Conservation (phyloP, 2,888 invertebrate genomes). For the Anticlea derivata region DNA sequence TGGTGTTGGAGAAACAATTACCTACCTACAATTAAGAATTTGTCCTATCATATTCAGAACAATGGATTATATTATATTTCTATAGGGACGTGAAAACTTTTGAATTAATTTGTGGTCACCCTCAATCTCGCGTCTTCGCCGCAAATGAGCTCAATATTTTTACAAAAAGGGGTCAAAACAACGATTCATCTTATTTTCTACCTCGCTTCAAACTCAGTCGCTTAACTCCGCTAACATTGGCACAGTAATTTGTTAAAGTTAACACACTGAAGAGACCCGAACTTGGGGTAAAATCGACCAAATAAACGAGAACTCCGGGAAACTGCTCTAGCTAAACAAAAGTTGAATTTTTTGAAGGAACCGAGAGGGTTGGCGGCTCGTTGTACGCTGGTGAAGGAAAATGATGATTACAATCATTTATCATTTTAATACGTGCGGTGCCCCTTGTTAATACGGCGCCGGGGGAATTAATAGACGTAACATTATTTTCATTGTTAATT, state of each 20-base stretch:
- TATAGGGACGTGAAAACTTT: background rate
- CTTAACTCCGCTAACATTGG: conserved; percentile 69
- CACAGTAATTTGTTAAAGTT: conserved; percentile 78
- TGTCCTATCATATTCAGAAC: too few species aligned
- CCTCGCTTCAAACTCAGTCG: conserved; percentile 56
- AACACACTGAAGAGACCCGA: conserved; percentile 61
- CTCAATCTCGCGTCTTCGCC: conserved; percentile 16
- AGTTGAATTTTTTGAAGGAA: conserved; percentile 9
- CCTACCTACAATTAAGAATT: too few species aligned
- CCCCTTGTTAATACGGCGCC: conserved; percentile 76
- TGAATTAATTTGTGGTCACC: background rate
- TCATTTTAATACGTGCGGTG: conserved; percentile 79
- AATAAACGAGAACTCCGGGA: conserved; percentile 42
- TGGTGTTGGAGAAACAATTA: too few species aligned
- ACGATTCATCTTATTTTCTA: conserved; percentile 69
- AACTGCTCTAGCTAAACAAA: conserved; percentile 14
- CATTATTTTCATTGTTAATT: conserved; percentile 79
- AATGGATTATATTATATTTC: too few species aligned
- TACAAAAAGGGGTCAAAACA: conserved; percentile 64
- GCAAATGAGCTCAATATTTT: conserved; percentile 57
- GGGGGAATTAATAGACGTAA: conserved; percentile 76
- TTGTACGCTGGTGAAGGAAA: conserved; percentile 49
- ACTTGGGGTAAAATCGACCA: conserved; percentile 66
- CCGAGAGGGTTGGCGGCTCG: conserved; percentile 17
- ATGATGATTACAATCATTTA: conserved; percentile 78